Evolutionary conservation across 2,888 invertebrate species (phyloP), one percentile per base, ranked within the genome.

Genomic region (Falcaria lacertinaria): DNA sequence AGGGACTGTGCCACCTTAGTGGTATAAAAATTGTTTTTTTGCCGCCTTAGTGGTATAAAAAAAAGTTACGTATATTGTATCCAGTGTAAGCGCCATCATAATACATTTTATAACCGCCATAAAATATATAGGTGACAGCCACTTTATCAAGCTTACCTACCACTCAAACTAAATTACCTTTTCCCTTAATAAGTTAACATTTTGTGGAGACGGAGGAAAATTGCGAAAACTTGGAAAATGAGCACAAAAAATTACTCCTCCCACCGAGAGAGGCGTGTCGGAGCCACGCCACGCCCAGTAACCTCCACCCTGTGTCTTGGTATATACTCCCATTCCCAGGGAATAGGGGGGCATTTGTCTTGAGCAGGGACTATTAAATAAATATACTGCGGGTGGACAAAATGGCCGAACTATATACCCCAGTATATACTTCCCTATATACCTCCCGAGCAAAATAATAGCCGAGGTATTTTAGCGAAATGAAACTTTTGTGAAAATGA

Each of bases 361-460:
- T 73, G 65, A 62, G 64, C 60, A 62, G 62, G 74, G 74, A 73
- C 84, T 83, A 86, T 83, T 83, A 80, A 84, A 84, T 83, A 80
- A 84, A 84, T 82, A 76, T 76, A 77, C 73, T 54, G 68, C 66
- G 64, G 38, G 35, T 22, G 37, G 37, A 49, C 59, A 73, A 73
- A 65, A 75, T 75, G 75, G 77, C 74, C 53, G 69, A 43, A 56
- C 41, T 48, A 65, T 48, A 48, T 52, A 51, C 45, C 15, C 35
- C 32, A 45, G 50, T 57, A 55, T 63, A 54, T 67, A 57, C 60
- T 52, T 54, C 28, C 28, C 2, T 37, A 37, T 37, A 7, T 37
- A 37, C 25, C 2, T 14, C 22, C 2, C 43, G 2, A 11, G 36
- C 43, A 37, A 15, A 16, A 47, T 42, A 45, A 42, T 49, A 44